These are phyloP conservation scores for Eurois occulta DNA, from an alignment of 2,888 invertebrate species.

Conservation along the genomic window DNA sequence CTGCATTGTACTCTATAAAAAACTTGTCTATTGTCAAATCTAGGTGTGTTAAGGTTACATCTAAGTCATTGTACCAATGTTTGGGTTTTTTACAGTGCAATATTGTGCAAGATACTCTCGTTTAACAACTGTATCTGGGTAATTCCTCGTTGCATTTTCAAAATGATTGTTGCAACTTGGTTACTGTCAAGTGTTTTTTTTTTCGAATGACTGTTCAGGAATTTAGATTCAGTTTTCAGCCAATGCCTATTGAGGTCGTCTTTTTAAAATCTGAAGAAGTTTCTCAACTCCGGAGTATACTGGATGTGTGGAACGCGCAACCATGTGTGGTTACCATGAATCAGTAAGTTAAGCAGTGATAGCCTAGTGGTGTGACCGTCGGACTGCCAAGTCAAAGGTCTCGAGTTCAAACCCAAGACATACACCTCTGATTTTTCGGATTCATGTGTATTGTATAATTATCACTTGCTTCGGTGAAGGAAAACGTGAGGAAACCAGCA, in stretches of 20 bases:
- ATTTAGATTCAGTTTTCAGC: conserved; percentile 1
- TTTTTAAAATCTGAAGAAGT: not conserved
- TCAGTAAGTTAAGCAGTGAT: not conserved
- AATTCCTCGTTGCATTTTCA: not conserved
- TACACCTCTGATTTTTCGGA: too few relatives aligned
- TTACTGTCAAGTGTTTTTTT: not conserved
- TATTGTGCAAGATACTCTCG: conserved; percentile 38
- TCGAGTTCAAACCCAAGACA: too few relatives aligned
- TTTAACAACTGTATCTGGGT: conserved; percentile 13
- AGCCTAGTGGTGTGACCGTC: not conserved
- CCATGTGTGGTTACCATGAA: too few relatives aligned
- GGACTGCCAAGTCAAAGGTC: too few relatives aligned
- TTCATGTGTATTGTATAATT: too few relatives aligned
- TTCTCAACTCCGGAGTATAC: not conserved
- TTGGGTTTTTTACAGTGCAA: conserved; percentile 35
- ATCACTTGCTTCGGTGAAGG: too few relatives aligned
- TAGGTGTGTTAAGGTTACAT: conserved; percentile 48
- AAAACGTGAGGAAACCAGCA: too few relatives aligned
- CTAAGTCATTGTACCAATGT: conserved; percentile 19
- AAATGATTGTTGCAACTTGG: not conserved
- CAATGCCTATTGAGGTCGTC: not conserved
- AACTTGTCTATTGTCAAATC: conserved; percentile 14
- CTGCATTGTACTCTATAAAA: not conserved
- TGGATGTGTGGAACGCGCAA: too few relatives aligned
- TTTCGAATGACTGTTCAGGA: not conserved